Evolutionary conservation across 2,797 vertebrate species (phyloP), one percentile per base, ranked within the genome.

Genomic region (Alfaro cultratus): DNA sequence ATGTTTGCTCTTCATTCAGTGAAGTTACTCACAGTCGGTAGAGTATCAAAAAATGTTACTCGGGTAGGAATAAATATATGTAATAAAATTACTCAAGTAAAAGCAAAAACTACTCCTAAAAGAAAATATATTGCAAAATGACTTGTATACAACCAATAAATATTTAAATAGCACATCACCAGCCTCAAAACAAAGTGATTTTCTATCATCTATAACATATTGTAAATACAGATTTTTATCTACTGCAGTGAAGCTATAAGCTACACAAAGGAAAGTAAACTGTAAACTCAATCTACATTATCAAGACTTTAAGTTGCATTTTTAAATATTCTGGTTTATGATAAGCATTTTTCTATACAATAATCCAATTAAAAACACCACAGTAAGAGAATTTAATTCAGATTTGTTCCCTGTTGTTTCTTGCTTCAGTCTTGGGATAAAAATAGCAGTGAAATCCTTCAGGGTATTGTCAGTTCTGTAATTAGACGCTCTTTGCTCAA

Each of bases 401-500:
- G 18, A 34, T 72, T 77, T 57, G 46, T 4, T 46, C n/a, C 53
- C 49, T 18, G 13, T 51, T 23, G 13, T 51, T 70, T 39, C 77
- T 84, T 77, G 4, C 75, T 80, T 84, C 39, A 81, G 64, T 0
- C 8, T 11, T 1, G 4, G 46, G 85, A 67, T 92, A 86, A 84
- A 92, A 91, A 93, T 92, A 92, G 88, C 79, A 46, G 29, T 46
- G 21, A 41, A 31, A 64, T 68, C 51, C 73, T 77, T 86, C 73
- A 76, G 87, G 60, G 75, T 77, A 85, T 92, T 90, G 92, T 93
- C 74, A 70, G 45, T 36, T 51, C 62, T 86, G 88, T 87, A 93
- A 93, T 53, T 12, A 76, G 84, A 92, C 49, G 76, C 77, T 31
- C 73, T 70, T 18, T 75, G 41, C 12, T 57, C 31, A 55, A 60